phyloP scores from a whole-genome alignment of 2,113 vertebrate species.

The Lutjanus erythropterus region DNA sequence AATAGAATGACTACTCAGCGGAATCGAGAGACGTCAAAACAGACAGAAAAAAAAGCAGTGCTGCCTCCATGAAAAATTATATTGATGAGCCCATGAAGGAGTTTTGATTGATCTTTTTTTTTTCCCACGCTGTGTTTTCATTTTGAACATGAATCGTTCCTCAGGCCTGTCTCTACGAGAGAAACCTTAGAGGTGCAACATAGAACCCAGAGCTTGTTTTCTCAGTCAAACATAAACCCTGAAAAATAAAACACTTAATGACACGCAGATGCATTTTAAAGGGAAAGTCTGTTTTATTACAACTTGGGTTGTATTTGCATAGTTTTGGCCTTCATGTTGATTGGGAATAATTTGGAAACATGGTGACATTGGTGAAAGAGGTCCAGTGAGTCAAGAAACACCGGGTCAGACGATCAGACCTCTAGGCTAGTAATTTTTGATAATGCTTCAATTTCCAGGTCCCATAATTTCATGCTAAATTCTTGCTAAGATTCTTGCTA shows the following conservation, averaged over 20 bases:
- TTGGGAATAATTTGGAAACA: not conserved
- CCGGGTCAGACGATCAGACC: not conserved
- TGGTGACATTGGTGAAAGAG: not conserved
- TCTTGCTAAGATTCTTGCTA: too few relatives aligned
- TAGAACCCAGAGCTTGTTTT: slow-evolving; percentile 10
- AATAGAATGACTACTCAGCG: slow-evolving; percentile 31
- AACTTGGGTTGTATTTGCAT: not conserved
- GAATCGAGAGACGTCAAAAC: slow-evolving; percentile 50
- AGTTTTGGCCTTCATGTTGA: not conserved
- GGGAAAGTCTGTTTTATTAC: not conserved
- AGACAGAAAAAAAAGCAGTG: slow-evolving; percentile 7
- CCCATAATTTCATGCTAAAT: too few relatives aligned
- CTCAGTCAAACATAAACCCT: slow-evolving; percentile 26
- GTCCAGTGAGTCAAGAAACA: not conserved
- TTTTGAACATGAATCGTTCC: slow-evolving; percentile 19
- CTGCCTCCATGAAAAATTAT: slow-evolving; percentile 39
- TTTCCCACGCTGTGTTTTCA: slow-evolving; percentile 22
- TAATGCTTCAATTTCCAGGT: too few relatives aligned
- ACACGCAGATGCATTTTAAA: slow-evolving; percentile 12
- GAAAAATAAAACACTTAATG: slow-evolving; percentile 20
- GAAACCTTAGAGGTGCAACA: slow-evolving; percentile 15
- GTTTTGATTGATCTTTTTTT: slow-evolving; percentile 25
- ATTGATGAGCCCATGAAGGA: slow-evolving; percentile 49
- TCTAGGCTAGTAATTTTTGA: too few relatives aligned
- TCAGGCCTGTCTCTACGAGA: not conserved